Conservation (phyloP, 2,113 vertebrate species). For the Erythrocercus mccallii region DNA sequence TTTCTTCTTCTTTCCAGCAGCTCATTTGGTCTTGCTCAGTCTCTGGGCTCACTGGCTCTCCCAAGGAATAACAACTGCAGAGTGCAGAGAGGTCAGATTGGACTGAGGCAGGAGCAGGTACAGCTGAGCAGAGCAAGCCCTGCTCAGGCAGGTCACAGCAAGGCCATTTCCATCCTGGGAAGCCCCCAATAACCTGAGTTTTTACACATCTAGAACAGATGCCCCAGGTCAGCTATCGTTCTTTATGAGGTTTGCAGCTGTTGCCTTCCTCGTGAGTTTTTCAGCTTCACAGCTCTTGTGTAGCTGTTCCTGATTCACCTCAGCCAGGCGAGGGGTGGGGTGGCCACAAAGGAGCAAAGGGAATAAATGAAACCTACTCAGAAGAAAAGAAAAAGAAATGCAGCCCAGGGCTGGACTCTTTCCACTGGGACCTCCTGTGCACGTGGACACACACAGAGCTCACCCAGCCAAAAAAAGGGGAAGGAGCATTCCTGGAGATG, state of each 20-base stretch:
- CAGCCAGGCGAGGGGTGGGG: neutral
- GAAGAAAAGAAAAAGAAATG: neutral
- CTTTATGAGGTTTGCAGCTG: neutral
- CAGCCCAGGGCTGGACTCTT: neutral
- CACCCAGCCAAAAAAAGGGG: neutral
- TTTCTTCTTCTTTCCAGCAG: neutral
- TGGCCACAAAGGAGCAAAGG: neutral
- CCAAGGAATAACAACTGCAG: neutral
- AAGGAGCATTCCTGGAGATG: neutral
- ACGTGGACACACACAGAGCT: accelerated
- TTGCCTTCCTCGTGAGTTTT: neutral
- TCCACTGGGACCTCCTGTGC: neutral
- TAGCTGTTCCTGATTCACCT: neutral
- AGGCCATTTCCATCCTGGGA: neutral
- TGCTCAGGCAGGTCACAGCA: neutral
- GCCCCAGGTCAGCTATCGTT: neutral
- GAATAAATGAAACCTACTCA: neutral
- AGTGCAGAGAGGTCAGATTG: neutral
- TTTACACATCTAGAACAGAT: neutral
- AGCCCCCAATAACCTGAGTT: neutral
- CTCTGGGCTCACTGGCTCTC: neutral
- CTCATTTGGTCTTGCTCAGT: neutral
- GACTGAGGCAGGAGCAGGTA: neutral
- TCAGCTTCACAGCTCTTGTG: neutral
- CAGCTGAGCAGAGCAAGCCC: neutral